Conservation (phyloP, 2,797 vertebrate species). For the Cryptoblepharus egeriae region DNA sequence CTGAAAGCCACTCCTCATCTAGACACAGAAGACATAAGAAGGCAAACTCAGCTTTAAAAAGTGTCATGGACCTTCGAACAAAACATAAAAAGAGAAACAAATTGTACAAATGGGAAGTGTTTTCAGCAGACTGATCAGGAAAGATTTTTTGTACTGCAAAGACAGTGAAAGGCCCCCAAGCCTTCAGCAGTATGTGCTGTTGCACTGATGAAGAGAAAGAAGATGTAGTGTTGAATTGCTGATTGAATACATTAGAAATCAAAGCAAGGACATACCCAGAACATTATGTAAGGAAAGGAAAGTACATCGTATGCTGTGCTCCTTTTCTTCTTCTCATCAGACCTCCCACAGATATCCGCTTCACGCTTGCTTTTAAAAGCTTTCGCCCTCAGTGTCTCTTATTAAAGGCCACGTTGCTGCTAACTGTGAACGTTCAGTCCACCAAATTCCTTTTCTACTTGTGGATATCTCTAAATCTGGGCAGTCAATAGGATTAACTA, state of each 20-base stretch:
- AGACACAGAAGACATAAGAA: conserved; percentile 25
- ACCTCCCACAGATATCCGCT: conserved; percentile 21
- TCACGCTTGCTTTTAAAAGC: conserved; percentile 5
- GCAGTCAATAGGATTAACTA: neutral
- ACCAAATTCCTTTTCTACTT: neutral
- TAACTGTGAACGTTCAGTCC: neutral
- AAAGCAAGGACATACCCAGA: conserved; percentile 57
- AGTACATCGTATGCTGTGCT: conserved; percentile 32
- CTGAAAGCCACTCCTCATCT: neutral
- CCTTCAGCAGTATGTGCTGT: conserved; percentile 40
- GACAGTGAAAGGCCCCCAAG: conserved; percentile 48
- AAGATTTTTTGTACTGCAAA: conserved; percentile 9
- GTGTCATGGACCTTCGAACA: conserved; percentile 21
- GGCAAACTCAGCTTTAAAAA: conserved; percentile 39
- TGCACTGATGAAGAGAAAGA: conserved; percentile 57
- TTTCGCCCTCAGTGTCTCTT: neutral
- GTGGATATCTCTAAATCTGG: neutral
- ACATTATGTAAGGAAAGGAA: conserved; percentile 56
- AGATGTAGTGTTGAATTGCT: conserved; percentile 53
- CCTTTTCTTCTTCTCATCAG: conserved; percentile 16
- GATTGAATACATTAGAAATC: conserved; percentile 64
- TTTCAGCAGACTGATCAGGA: conserved; percentile 50
- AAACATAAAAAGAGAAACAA: conserved; percentile 45
- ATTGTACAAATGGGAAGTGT: conserved; percentile 53
- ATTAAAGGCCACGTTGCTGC: neutral